Conservation (phyloP, 2,797 vertebrate genomes). For the Pangasius sanitwongsei region DNA sequence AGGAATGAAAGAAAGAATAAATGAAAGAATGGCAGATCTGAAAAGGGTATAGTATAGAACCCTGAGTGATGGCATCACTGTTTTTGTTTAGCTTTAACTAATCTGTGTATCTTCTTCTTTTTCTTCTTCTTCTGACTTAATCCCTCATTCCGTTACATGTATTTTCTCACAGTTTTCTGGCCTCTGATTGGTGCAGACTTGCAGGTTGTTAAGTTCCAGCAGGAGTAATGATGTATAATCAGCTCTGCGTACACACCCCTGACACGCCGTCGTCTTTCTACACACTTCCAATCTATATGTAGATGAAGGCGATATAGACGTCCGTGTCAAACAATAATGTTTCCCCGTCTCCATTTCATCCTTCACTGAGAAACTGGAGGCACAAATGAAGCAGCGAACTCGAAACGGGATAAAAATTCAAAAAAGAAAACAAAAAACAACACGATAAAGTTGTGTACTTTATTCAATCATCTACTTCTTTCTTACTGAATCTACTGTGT, state of each 20-base stretch:
- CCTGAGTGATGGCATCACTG: too few species aligned
- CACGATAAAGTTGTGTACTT: neutral
- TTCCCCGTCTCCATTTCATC: neutral
- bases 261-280: neutral
- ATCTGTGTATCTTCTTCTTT: neutral
- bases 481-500: neutral
- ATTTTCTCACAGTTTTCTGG: neutral
- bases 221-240: slow-evolving; percentile 32
- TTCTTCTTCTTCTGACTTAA: neutral
- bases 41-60: neutral
- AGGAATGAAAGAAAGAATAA: neutral
- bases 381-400: neutral
- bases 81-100: neutral
- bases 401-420: neutral
- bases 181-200: slow-evolving; percentile 10
- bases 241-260: neutral
- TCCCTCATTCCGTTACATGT: neutral
- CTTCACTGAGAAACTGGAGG: slow-evolving; percentile 11
- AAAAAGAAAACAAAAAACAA: neutral
- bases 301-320: slow-evolving; percentile 34
- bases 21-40: neutral
- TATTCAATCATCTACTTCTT: slow-evolving; percentile 5
- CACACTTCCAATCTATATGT: slow-evolving; percentile 36
- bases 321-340: slow-evolving; percentile 24
- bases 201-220: slow-evolving; percentile 23